Base-by-base conservation (phyloP, 2,888 invertebrate genomes). In the Chymomyza amoena region DNA sequence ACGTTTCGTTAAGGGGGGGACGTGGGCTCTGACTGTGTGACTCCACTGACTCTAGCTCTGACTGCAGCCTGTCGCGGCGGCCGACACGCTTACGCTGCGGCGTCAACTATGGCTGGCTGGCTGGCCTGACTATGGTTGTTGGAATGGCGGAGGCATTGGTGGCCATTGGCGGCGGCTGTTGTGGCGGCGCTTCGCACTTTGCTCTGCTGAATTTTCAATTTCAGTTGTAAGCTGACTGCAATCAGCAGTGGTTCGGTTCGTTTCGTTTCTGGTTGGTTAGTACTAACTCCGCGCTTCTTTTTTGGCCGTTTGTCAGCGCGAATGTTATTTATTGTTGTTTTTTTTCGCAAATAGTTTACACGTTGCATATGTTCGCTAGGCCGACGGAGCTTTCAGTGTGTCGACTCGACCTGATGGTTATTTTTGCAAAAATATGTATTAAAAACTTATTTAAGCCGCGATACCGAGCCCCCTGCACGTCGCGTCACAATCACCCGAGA, bases 171-270 rank as follows among this genome's bases (percentile, higher is more conserved):
- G 80, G 60, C 39, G 18, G 32, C n/a, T 32, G 67, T 32, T 51
- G 66, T 66, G 75, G 84, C 82, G 84, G 85, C 86, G 89, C 89
- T 89, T 88, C 87, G 85, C 88, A 86, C 86, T 87, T 82, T 89
- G 89, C 90, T 89, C 86, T 89, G 89, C 89, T 89, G 89, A 89
- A 89, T 89, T 89, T 89, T 89, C 90, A 90, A 90, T 89, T 85
- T 90, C 87, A 90, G 90, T 90, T 90, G 90, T 90, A 89, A 90
- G 90, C 90, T 89, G 90, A 90, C 90, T 90, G 90, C 90, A 90
- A 90, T 89, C 89, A 90, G 89, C 90, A 88, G 87, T 90, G 90
- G 89, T 89, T 90, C 89, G 89, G 84, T 84, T 77, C 70, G 69
- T 32, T 32, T 32, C 32, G 32, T 32, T 32, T 7, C 32, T 32